Evolutionary conservation across 1,140 invertebrate genomes (phyloP).

Genomic region (Drosophila ironensis): DNA sequence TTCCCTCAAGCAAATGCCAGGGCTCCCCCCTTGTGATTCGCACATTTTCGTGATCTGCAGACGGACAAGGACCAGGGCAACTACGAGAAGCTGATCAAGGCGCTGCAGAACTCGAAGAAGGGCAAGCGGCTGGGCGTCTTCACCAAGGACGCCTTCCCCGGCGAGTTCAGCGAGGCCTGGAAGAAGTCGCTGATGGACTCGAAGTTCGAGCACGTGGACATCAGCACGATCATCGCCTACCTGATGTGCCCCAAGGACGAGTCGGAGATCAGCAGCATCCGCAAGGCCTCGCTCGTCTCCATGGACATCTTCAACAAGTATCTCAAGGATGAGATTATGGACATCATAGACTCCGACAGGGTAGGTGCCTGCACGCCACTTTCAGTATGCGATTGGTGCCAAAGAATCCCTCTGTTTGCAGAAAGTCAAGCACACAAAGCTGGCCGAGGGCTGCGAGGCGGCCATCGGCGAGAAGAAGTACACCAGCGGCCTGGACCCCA

Average conservation of each 20-base stretch:
- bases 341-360: slow-evolving; percentile 98
- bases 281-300: slow-evolving; percentile 96
- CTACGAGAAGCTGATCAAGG: slow-evolving; percentile 93
- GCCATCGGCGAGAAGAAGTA: slow-evolving; percentile 97
- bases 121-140: slow-evolving; percentile 97
- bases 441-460: slow-evolving; percentile 96
- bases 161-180: slow-evolving; percentile 97
- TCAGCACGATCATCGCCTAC: slow-evolving; percentile 92
- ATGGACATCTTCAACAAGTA: slow-evolving; percentile 98
- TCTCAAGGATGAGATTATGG: slow-evolving; percentile 98
- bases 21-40: slow-evolving; percentile 57
- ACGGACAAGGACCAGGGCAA: slow-evolving; percentile 97
- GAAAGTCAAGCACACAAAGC: slow-evolving; percentile 97
- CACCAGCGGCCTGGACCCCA: slow-evolving; percentile 92
- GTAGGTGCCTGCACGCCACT: slow-evolving; percentile 82
- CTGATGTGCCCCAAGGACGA: slow-evolving; percentile 98
- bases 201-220: slow-evolving; percentile 93
- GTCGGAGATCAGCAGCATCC: slow-evolving; percentile 94
- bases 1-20: too few species aligned
- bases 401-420: slow-evolving; percentile 81
- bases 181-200: slow-evolving; percentile 87
- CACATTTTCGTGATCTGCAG: too few species aligned
- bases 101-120: slow-evolving; percentile 93
- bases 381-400: not conserved
- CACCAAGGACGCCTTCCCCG: slow-evolving; percentile 95